Base-by-base conservation (phyloP, 1,140 invertebrate genomes). In the Trachymyrmex cornetzi region DNA sequence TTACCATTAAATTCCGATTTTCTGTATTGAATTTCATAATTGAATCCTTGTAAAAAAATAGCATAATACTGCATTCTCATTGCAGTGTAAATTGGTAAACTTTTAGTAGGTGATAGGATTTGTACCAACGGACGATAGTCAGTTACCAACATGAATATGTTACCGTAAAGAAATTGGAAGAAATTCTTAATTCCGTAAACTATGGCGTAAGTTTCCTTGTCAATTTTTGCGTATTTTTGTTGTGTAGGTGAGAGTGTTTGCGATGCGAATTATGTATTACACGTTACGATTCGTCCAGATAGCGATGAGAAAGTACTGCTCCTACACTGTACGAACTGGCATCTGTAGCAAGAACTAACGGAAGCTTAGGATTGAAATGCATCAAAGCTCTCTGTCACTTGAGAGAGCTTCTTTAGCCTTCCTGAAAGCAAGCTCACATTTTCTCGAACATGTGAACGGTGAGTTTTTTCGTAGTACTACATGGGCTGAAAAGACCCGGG, bases 111-210 rank as follows among this genome's bases (percentile, higher is more conserved):
- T 16, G 50, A 7, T 90, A 94, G 48, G 30, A 96, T 94, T 90
- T 77, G 71, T 16, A 92, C 81, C 27, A 96, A 77, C 0, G 96
- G 94, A 74, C 95, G 94, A 75, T 96, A 96, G 80, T 96, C 95
- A 7, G 95, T 96, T 16, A 92, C 77, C 19, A 96, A 72, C 6
- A 24, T 79, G 48, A 50, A 79, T 12, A 50, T 19, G 7, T 30
- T 30, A 1, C 44, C 75, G 14, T 63, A 44, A 1, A 79, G 2
- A 27, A 22, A 64, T 30, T 79, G 38, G 19, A 30, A 48, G 14
- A 44, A 79, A 5, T 64, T 64, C 22, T 79, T 79, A 9, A 79
- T 5, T 0, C 30, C 38, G 3, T 27, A 79, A n/a, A 79, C 64
- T 2, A 79, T 55, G 3, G 57, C 57, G 12, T 24, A 61, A 11